Base-by-base conservation (phyloP, 2,113 vertebrate species). In the Daboia siamensis region DNA sequence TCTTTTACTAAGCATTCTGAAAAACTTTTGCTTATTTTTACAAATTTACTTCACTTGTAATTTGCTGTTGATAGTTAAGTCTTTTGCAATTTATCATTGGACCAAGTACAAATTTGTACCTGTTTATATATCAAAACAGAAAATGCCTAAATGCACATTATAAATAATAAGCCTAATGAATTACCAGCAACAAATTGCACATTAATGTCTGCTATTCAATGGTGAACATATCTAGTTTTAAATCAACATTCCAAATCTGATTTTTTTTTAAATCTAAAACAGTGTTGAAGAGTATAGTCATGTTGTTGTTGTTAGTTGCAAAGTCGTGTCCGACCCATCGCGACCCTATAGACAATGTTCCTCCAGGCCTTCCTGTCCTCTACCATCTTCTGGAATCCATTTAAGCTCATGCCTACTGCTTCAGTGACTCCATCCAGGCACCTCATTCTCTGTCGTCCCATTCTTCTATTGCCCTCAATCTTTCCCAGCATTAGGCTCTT, bases 1-100 rank as follows among this genome's bases (percentile, higher is more conserved):
- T 61, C 26, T 61, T 91, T 44, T 20, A n/a, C 12, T 48, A 59
- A 59, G 55, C 56, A 91, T 59, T 57, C 56, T 15, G 33, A 61
- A 61, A 29, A 86, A 86, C 26, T 13, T 61, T 48, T 61, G 48
- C 17, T 86, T 91, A 91, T 33, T n/a, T 64, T 61, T 85, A 39
- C 57, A 64, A 24, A 91, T 87, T 51, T 87, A 61, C 20, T 91
- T 61, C 20, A 24, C 26, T 64, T 85, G 59, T 57, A 91, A 57
- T 61, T 86, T 91, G 56, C 20, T 86, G 64, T 86, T 51, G 90
- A 86, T n/a, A 87, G 87, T 91, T 61, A 91, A 91, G 20, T 29
- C 20, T 23, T 86, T 61, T 86, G 84, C 17, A 51, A 51, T 87
- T 91, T 52, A 57, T 87, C 46, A 87, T 87, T 5, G 48, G 17